Base-by-base conservation (phyloP, 2,888 invertebrate species). In the Diaperis boleti region DNA sequence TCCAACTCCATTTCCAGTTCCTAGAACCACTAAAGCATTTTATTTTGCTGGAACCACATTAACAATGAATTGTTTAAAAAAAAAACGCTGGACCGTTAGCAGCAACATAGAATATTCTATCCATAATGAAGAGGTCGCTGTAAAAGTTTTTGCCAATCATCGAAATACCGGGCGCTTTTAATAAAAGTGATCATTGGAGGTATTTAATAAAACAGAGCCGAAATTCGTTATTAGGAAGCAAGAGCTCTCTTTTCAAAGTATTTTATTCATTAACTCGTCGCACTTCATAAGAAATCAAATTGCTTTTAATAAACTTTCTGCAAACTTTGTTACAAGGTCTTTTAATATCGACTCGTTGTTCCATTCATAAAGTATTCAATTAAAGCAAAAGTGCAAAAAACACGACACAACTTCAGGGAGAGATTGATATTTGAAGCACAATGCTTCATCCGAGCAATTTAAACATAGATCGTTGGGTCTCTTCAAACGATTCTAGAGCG, bases 321-420 rank as follows among this genome's bases (percentile, higher is more conserved):
- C 6, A 26, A 26, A 6, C n/a, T 26, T 26, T 20, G 20, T 2
- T 26, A 26, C 26, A 26, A 26, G 26, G 26, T 35, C 35, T 35
- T 35, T 35, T 35, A 35, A 35, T 35, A 13, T 35, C 35, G 11
- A 35, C 35, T 35, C 10, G 5, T 35, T 35, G 10, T 11, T 5
- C 14, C 11, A 35, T 35, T 35, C 14, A 35, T 35, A 35, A 13
- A 13, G 14, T 35, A 13, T 35, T 35, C 35, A 35, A 35, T 35
- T 35, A 35, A 35, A 13, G 11, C 11, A 35, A 13, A 13, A 10
- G 14, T 6, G 6, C 11, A 13, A 35, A 35, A 35, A 35, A 13
- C 14, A 13, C 14, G 1, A 13, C 6, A 35, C 35, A 35, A 35
- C 35, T 35, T 13, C 11, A 1, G 8, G 10, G 11, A 35, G 11